Evolutionary conservation across 1,140 invertebrate genomes (phyloP).

Genomic region (Orius laevigatus): DNA sequence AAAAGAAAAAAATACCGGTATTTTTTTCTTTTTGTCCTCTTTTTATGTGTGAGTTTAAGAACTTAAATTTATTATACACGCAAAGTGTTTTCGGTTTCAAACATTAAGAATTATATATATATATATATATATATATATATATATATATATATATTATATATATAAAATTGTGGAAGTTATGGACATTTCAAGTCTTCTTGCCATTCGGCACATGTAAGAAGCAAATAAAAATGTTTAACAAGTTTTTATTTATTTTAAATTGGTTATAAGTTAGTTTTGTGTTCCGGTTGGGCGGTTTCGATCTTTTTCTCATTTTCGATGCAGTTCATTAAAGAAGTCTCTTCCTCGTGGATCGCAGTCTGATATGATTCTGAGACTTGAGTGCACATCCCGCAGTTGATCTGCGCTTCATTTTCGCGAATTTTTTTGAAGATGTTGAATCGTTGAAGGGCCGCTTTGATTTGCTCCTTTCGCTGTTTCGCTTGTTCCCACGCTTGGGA

Average conservation of each 20-base stretch:
- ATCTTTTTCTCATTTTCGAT: not conserved
- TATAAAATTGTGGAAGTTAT: too few relatives aligned
- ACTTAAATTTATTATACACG: too few relatives aligned
- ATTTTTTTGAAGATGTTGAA: conserved; percentile 2
- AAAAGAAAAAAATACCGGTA: too few relatives aligned
- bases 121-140: too few relatives aligned
- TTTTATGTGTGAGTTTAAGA: too few relatives aligned
- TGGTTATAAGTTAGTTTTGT: not conserved
- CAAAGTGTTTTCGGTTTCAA: too few relatives aligned
- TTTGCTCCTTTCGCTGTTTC: not conserved
- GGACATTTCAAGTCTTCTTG: too few relatives aligned
- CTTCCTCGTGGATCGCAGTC: not conserved
- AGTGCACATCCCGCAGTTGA: not conserved
- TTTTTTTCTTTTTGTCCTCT: too few relatives aligned
- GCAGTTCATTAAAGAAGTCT: not conserved
- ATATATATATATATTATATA: too few relatives aligned
- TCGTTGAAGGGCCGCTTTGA: not conserved
- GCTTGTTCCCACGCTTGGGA: not conserved
- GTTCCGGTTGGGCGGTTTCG: not conserved
- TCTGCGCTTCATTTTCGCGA: not conserved
- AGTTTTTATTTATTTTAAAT: not conserved
- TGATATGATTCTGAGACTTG: not conserved
- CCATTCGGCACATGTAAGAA: too few relatives aligned
- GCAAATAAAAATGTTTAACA: conserved; percentile 22
- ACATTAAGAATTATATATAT: too few relatives aligned